Evolutionary conservation across 1,140 invertebrate species (phyloP).

Genomic region (Papilio aristodemus): DNA sequence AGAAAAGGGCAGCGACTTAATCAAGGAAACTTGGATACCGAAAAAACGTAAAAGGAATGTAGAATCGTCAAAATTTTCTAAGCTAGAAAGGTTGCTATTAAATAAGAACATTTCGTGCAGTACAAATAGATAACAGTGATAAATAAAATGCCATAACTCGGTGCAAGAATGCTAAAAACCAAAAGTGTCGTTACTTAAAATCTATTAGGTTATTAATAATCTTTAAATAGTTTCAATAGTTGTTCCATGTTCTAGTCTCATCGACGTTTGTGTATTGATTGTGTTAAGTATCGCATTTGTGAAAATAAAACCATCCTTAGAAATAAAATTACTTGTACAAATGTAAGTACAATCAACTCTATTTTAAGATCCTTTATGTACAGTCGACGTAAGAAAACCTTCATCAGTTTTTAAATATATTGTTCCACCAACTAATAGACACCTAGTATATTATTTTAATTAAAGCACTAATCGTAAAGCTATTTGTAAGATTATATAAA

Average conservation of each 20-base stretch:
- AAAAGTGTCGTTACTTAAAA: conserved; percentile 22
- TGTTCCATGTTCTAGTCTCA: conserved; percentile 22
- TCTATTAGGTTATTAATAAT: not conserved
- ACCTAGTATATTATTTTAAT: too few species aligned
- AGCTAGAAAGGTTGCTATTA: conserved; percentile 44
- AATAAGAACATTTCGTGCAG: conserved; percentile 44
- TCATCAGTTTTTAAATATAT: too few species aligned
- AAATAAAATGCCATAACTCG: conserved; percentile 27
- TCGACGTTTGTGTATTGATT: too few species aligned
- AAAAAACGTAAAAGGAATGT: conserved; percentile 59
- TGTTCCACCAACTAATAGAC: too few species aligned
- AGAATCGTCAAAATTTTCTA: conserved; percentile 54
- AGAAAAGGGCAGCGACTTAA: conserved; percentile 93
- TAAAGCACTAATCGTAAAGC: too few species aligned
- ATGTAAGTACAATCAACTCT: too few species aligned
- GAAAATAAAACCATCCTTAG: too few species aligned
- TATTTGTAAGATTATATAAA: too few species aligned
- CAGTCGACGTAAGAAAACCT: too few species aligned
- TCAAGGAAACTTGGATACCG: conserved; percentile 86
- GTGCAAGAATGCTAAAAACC: conserved; percentile 19
- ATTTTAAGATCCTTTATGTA: too few species aligned
- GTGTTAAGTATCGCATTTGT: too few species aligned
- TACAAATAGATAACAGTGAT: conserved; percentile 50
- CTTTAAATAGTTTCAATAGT: conserved; percentile 4
- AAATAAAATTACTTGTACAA: too few species aligned